Evolutionary conservation across 1,140 invertebrate species (phyloP), one percentile per base, ranked within the genome.

Genomic region (Callitettix versicolor): DNA sequence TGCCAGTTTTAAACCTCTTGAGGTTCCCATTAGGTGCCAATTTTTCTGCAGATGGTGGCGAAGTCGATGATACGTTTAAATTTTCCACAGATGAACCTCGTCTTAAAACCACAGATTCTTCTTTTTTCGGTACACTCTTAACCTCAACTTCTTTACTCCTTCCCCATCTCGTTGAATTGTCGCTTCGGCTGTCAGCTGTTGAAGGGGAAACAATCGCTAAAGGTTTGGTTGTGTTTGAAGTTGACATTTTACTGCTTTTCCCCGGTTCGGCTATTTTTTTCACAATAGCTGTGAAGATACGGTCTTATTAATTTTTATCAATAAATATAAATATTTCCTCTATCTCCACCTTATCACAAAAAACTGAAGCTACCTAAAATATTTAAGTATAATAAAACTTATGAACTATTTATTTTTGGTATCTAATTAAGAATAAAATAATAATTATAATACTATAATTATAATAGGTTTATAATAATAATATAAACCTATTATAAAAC

Each of bases 1-100:
- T 69, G 53, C 70, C 71, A 50, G 70, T 72, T 59, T 75, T 76
- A 30, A 74, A 62, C 64, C 73, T 73, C 53, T 75, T 74, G 14
- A 53, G 50, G 17, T 53, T 53, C 2, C 54, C 46, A 2, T 18
- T 52, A 36, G 33, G 17, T 11, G 20, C 33, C 34, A 42, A 38
- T 34, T 47, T 26, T 53, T 20, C 30, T 7, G 15, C 47, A 14
- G 21, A 5, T 3, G 12, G 17, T 22, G 12, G 21, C 21, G 22
- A 22, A 3, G 43, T 46, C 53, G 43, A 12, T 18, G 21, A 20
- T 9, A 55, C 44, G 58, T 67, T 67, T 12, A 72, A 52, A 51
- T 69, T 71, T 57, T 72, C 70, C 15, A 67, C 65, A 1, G 70
- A 71, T 46, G 65, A 68, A 6, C 69, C 68, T 18, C 68, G 60